Evolutionary conservation across 2,113 vertebrate species (phyloP).

Genomic region (Rhinichthys klamathensis): DNA sequence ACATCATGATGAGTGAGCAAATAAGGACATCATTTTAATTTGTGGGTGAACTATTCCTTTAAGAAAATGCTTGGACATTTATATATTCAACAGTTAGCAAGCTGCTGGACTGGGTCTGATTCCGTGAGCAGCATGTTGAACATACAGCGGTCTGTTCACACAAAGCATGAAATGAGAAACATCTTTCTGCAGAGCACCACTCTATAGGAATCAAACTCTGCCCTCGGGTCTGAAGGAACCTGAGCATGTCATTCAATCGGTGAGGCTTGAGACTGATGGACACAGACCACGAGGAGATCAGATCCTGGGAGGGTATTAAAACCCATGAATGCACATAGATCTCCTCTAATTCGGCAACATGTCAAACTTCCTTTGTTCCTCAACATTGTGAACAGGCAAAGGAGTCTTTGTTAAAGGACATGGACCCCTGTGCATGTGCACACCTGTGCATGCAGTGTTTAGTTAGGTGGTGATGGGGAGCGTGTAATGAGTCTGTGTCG

Average conservation of each 20-base stretch:
- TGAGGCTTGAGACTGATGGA: background rate
- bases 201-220: slow-evolving; percentile 17
- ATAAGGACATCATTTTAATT: background rate
- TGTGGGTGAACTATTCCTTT: background rate
- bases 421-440: background rate
- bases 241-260: background rate
- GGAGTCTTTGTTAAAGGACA: background rate
- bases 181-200: background rate
- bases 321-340: background rate
- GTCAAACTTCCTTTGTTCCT: background rate
- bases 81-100: background rate
- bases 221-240: slow-evolving; percentile 9
- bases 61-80: background rate
- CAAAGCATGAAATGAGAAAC: slow-evolving; percentile 27
- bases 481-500: background rate
- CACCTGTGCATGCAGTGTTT: background rate
- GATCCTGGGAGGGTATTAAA: slow-evolving; percentile 29
- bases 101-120: background rate
- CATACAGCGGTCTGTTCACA: background rate
- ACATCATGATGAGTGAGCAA: background rate
- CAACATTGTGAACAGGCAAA: background rate
- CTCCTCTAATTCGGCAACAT: background rate
- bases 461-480: background rate
- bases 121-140: slow-evolving; percentile 1
- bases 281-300: slow-evolving; percentile 19